Percentiles rank a stretch among this genome's conserved stretches.
Evolutionary conservation across 2,888 invertebrate genomes (phyloP).

Genomic region (Pseudococcus jackbeardsleyi): DNA sequence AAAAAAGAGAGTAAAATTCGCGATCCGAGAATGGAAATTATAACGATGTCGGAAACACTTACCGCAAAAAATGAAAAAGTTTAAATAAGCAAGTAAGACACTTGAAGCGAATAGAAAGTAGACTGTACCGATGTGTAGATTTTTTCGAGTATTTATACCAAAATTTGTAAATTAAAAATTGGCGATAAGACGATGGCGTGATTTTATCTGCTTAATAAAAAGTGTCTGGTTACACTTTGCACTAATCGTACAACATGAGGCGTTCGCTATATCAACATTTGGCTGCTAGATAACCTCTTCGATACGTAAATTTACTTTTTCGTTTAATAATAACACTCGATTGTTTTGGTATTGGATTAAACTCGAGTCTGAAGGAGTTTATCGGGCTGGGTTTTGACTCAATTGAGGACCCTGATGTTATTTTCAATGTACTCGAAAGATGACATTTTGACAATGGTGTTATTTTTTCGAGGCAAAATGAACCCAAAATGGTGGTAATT

Average conservation of each 20-base stretch:
- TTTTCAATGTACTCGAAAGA: neutral
- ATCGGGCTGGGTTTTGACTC: neutral
- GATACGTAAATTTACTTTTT: conserved; percentile 12
- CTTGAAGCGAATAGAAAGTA: neutral
- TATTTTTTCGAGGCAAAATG: neutral
- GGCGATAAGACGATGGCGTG: conserved; percentile 8
- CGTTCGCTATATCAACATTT: conserved; percentile 23
- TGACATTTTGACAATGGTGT: neutral
- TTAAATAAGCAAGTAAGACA: neutral
- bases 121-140: neutral
- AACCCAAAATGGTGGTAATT: too few relatives aligned
- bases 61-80: conserved; percentile 21
- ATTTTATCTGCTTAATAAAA: conserved; percentile 26
- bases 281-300: neutral
- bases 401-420: neutral
- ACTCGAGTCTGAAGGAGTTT: neutral
- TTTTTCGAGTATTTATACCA: conserved; percentile 18
- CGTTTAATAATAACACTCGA: conserved; percentile 3
- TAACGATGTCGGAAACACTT: neutral
- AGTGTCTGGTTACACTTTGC: conserved; percentile 40
- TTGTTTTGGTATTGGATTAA: conserved; percentile 17
- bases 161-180: neutral
- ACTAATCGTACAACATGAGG: conserved; percentile 30
- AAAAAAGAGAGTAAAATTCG: neutral
- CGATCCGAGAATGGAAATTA: neutral